phyloP scores from a whole-genome alignment of 2,888 invertebrate genomes.

The Megamerina dolium region DNA sequence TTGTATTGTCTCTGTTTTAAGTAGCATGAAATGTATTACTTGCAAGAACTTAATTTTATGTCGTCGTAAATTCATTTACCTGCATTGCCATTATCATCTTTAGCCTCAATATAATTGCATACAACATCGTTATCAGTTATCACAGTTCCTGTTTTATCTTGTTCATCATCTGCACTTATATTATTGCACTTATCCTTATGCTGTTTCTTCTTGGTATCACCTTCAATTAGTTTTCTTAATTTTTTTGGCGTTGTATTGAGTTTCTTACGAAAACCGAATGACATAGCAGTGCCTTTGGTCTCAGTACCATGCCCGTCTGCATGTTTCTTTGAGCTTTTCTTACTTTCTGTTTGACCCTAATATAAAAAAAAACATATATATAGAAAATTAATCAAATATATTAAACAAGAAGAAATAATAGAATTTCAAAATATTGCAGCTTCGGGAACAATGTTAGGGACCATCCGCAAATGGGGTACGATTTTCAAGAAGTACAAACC shows the following conservation, averaged over 20 bases:
- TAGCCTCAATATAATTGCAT: conserved; percentile 20
- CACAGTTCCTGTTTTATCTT: conserved; percentile 17
- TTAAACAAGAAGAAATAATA: too few species aligned
- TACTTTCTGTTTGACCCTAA: conserved; percentile 50
- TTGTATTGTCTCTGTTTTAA: conserved; percentile 14
- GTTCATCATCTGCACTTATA: conserved; percentile 11
- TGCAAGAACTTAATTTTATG: not conserved
- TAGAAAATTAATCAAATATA: too few species aligned
- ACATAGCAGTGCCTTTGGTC: conserved; percentile 67
- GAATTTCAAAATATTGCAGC: too few species aligned
- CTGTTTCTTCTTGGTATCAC: conserved; percentile 16
- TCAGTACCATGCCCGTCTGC: conserved; percentile 33
- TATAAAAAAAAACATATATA: conserved; percentile 3
- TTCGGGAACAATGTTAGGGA: too few species aligned
- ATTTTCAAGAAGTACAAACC: too few species aligned
- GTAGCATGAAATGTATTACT: conserved; percentile 1
- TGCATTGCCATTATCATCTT: conserved; percentile 48
- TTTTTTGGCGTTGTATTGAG: conserved; percentile 52
- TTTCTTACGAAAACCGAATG: conserved; percentile 75
- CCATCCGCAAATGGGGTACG: too few species aligned
- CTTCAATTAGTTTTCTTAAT: conserved; percentile 38
- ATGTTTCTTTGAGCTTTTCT: conserved; percentile 36
- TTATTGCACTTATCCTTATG: conserved; percentile 29
- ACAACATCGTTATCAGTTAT: conserved; percentile 19
- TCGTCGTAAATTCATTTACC: too few species aligned